Percentiles rank a stretch among this genome's conserved stretches.
Evolutionary conservation across 2,888 invertebrate genomes (phyloP).

Genomic region (Nomada lathburiana): DNA sequence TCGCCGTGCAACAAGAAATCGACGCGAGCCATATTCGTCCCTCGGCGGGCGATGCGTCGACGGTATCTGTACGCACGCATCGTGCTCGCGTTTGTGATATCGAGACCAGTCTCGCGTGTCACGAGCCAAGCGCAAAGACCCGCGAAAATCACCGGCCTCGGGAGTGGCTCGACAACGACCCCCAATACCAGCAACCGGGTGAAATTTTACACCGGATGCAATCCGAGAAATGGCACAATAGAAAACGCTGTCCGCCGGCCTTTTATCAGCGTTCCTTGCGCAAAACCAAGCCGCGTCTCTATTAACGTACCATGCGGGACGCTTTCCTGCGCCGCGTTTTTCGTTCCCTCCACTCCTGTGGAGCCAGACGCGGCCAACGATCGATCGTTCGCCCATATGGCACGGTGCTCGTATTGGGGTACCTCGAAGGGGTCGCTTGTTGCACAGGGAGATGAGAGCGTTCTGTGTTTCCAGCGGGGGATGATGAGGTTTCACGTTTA

Average conservation of each 20-base stretch:
- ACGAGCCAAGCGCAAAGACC: conserved; percentile 40
- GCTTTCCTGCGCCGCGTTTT: conserved; percentile 53
- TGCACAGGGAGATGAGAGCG: not conserved
- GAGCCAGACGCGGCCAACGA: conserved; percentile 15
- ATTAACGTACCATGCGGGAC: conserved; percentile 63
- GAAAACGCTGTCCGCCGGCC: conserved; percentile 49
- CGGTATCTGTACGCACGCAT: too few species aligned
- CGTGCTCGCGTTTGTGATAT: not conserved
- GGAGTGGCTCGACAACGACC: conserved; percentile 48
- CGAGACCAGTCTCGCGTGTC: conserved; percentile 47
- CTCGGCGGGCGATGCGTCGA: too few species aligned
- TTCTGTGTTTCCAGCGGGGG: not conserved
- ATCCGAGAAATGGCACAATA: conserved; percentile 58
- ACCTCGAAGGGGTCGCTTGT: conserved; percentile 9
- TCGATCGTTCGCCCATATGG: conserved; percentile 58
- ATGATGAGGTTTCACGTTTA: not conserved
- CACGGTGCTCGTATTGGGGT: conserved; percentile 2
- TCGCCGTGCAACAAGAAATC: not conserved
- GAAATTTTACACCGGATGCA: conserved; percentile 65
- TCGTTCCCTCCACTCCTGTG: conserved; percentile 30
- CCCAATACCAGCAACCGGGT: conserved; percentile 42
- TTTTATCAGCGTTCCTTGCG: conserved; percentile 46
- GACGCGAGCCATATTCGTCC: too few species aligned
- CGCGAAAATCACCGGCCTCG: conserved; percentile 47
- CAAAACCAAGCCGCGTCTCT: conserved; percentile 42